phyloP scores from a whole-genome alignment of 2,797 vertebrate genomes.

The Myotis daubentonii region DNA sequence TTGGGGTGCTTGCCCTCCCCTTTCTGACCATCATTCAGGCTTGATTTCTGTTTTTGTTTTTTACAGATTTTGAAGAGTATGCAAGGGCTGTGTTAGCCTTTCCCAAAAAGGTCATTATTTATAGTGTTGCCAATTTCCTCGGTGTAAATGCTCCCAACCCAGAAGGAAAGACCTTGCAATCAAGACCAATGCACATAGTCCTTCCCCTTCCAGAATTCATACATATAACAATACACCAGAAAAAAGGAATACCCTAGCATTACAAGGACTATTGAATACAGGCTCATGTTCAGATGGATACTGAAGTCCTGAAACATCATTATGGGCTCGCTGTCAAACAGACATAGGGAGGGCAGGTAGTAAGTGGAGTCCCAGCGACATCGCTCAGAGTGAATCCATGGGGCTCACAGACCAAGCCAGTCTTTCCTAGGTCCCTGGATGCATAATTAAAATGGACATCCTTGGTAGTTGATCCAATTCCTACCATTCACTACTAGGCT shows the following conservation, averaged over 20 bases:
- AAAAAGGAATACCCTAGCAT: not conserved
- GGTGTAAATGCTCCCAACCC: not conserved
- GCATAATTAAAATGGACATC: not conserved
- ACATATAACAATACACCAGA: not conserved
- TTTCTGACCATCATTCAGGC: not conserved
- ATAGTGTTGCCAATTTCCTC: not conserved
- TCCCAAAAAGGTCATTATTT: not conserved
- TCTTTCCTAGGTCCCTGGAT: not conserved
- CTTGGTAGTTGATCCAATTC: not conserved
- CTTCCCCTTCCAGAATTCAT: not conserved
- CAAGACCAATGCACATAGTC: not conserved
- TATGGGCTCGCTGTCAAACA: not conserved
- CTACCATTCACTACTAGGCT: not conserved
- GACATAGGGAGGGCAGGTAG: accelerated
- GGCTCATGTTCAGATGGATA: not conserved
- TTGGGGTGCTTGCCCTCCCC: not conserved
- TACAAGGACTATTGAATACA: not conserved
- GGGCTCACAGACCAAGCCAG: not conserved
- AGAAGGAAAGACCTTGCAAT: not conserved
- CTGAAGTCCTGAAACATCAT: not conserved
- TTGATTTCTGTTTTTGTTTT: not conserved
- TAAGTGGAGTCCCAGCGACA: not conserved
- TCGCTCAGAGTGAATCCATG: not conserved
- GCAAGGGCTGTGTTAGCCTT: not conserved
- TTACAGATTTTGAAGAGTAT: not conserved